Base-by-base conservation (phyloP, 2,113 vertebrate species). In the Promerops cafer region DNA sequence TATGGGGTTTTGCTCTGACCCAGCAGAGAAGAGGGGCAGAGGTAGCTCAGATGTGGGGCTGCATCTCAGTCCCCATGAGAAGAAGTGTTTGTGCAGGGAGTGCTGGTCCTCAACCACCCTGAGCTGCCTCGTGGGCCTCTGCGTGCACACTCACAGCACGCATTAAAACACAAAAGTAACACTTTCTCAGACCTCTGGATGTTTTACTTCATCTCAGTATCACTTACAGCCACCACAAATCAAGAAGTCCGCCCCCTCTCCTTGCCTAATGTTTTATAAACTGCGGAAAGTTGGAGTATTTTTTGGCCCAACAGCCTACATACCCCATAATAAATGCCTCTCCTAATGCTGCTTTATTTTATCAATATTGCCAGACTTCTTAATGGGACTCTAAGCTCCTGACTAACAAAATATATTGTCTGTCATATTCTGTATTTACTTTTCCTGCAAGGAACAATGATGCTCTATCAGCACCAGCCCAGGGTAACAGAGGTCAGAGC, bases 351-450 rank as follows among this genome's bases (percentile, higher is more conserved):
- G 87, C 63, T 85, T 96, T 96, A 87, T 97, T 98, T 97, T 94
- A 96, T 97, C 97, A 96, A 87, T 95, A 94, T 94, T 31, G 31
- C 96, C 94, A 64, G 60, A 92, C 97, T 98, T 96, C 98, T 96
- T 98, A 97, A 98, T 96, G 88, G 94, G 72, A 96, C 76, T 95
- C 96, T 97, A 96, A 97, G 97, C 95, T 93, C 85, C 92, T 57
- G 91, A 93, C 96, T 93, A 96, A 85, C 90, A 90, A 98, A 97
- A 98, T 97, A 96, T 97, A 98, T 98, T 97, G 94, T 97, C 98
- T 97, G 97, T 97, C 97, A 97, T 97, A 96, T 71, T 97, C 96
- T 91, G 78, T 93, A 97, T 98, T 98, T 98, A 96, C 91, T 97
- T 97, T 97, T 92, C 96, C 97, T 96, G 96, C 30, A 20, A 95